Evolutionary conservation across 2,888 invertebrate genomes (phyloP), one percentile per base, ranked within the genome.

Genomic region (Tetragonula carbonaria): DNA sequence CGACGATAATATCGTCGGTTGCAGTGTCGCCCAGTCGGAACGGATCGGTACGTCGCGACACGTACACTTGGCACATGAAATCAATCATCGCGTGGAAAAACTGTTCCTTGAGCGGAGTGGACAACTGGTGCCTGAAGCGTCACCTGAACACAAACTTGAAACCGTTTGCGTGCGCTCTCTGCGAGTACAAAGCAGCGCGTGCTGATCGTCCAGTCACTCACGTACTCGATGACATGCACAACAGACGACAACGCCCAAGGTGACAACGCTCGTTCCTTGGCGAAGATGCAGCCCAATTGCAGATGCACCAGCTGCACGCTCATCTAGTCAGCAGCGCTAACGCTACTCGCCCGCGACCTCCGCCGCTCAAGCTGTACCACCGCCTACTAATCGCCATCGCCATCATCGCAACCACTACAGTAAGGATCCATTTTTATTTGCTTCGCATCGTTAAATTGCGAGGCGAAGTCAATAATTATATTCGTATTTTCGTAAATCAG

Each of bases 71-170:
- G 23, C 23, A 23, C 23, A 23, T 23, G 23, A 23, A 23, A 23
- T 23, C 23, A 23, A 23, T 23, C 23, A 23, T 23, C 23, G 23
- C 23, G 23, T 23, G 23, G 23, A 23, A 23, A 23, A 23, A 98
- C 94, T 98, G 98, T 95, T 96, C 98, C 38, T 98, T 98, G 98
- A 97, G 97, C 62, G 98, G 98, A 38, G 98, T 97, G 79, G 98
- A 98, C 95, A 98, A 98, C 94, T 98, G 98, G 98, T 98, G 98
- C 92, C 95, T 98, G 83, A 98, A 98, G 95, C 96, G 98, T 70
- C 98, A 98, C 94, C 96, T 98, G 92, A 98, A 98, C 95, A 98
- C 98, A 57, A 98, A 98, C 95, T 96, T 98, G 93, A 98, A 98
- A 95, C 98, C 98, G 67, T 98, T 98, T 95, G 97, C 97, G 78